phyloP scores from a whole-genome alignment of 2,113 vertebrate species.

The Poeciliopsis prolifica region DNA sequence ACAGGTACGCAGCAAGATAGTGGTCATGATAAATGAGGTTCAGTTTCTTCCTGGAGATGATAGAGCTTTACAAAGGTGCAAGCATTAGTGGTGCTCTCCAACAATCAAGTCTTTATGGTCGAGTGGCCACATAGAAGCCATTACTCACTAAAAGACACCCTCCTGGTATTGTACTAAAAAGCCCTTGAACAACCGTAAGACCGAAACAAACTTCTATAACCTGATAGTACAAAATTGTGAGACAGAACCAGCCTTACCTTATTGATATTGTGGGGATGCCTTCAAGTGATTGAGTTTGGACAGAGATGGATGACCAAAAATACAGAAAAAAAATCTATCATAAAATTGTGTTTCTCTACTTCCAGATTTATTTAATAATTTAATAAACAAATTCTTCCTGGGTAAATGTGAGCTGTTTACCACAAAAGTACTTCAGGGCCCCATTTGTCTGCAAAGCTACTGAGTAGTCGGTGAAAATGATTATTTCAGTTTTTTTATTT shows the following conservation, averaged over 20 bases:
- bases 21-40: constrained; percentile 14
- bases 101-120: constrained; percentile 7
- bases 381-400: background rate
- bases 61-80: background rate
- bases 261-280: background rate
- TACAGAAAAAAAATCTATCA: background rate
- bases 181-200: background rate
- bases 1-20: background rate
- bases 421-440: background rate
- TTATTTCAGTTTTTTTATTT: background rate
- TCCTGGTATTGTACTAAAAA: constrained; percentile 4
- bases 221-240: background rate
- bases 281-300: background rate
- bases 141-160: constrained; percentile 5
- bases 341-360: background rate
- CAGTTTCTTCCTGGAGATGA: constrained; percentile 3
- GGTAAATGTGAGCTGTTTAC: background rate
- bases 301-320: background rate
- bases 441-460: background rate
- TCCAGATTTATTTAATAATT: background rate
- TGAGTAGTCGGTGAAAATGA: background rate
- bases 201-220: background rate
- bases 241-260: background rate
- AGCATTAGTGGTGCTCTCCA: constrained; percentile 6
- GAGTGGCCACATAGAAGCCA: constrained; percentile 5